Conservation (phyloP, 30 jellyfish, hydroid and myxozoan species). For the Aurelia aurita complex sp. Pacific region DNA sequence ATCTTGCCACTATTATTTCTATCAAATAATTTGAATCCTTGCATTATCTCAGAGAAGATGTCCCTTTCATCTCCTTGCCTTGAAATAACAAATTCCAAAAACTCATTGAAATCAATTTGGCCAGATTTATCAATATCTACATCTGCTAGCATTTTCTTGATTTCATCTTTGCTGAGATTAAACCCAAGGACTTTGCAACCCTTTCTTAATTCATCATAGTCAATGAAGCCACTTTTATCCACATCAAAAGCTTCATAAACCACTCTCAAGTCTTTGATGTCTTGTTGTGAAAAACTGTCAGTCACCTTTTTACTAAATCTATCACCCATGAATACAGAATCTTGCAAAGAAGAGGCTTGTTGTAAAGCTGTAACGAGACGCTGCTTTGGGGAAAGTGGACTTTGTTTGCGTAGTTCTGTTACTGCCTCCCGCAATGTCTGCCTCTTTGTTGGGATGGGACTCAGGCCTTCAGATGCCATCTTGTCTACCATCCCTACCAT, state of each 20-base stretch:
- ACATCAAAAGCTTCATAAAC: slow-evolving; percentile 67
- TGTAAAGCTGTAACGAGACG: slow-evolving; percentile 48
- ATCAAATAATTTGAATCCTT: slow-evolving; percentile 59
- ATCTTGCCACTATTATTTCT: slow-evolving; percentile 57
- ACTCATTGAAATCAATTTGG: slow-evolving; percentile 67
- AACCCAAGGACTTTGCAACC: slow-evolving; percentile 67
- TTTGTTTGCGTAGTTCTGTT: slow-evolving; percentile 20
- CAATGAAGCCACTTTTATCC: slow-evolving; percentile 75
- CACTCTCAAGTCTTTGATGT: slow-evolving; percentile 50
- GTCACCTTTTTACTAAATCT: slow-evolving; percentile 54
- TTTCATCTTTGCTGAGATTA: slow-evolving; percentile 31
- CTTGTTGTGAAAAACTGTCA: slow-evolving; percentile 58
- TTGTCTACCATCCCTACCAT: slow-evolving; percentile 23
- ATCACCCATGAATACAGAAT: slow-evolving; percentile 36
- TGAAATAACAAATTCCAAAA: slow-evolving; percentile 60
- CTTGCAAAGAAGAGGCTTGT: slow-evolving; percentile 40
- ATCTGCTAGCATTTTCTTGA: slow-evolving; percentile 46
- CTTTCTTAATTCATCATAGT: slow-evolving; percentile 48
- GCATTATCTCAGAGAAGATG: slow-evolving; percentile 65
- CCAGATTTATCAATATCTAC: slow-evolving; percentile 68
- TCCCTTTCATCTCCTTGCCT: slow-evolving; percentile 76
- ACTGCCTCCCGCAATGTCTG: slow-evolving; percentile 44
- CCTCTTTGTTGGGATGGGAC: slow-evolving; percentile 51
- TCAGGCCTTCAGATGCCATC: slow-evolving; percentile 62
- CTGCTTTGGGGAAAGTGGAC: slow-evolving; percentile 50